Base-by-base conservation (phyloP, 2,113 vertebrate genomes). In the Ochotona curzoniae region DNA sequence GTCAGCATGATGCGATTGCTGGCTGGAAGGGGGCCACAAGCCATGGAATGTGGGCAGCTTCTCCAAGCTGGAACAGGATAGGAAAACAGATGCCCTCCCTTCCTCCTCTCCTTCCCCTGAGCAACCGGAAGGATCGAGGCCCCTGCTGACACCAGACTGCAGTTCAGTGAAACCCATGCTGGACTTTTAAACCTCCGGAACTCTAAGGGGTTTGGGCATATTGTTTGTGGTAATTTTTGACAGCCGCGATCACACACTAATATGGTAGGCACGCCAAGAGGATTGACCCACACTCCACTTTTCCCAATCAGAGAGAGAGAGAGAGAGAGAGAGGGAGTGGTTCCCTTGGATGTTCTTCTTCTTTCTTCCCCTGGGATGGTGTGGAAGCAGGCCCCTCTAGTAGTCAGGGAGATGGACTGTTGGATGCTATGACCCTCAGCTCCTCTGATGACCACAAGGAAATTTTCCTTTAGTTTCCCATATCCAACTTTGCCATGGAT, bases 11-110 rank as follows among this genome's bases (percentile, higher is more conserved):
- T 86, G 67, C 51, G 3, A 35, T 69, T 91, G 83, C 80, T 90
- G 35, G 87, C 83, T 93, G 91, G 91, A 95, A 91, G 57, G 83
- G 32, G 93, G 87, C 88, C 94, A 89, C 75, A 21, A 92, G 89
- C 94, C 91, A 70, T 54, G 84, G 87, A 66, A 73, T 94, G 51
- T 30, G 17, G 83, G 91, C 71, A 28, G 89, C 75, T 57, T 74
- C 71, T 74, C 60, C 91, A 94, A 88, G 8, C 66, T 76, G 78
- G 83, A 76, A 90, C 73, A 90, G 86, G 64, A 54, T 51, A 78
- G 81, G 63, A 87, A 44, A 79, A 57, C n/a, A 54, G 80, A 74
- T 95, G 87, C 38, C 38, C 38, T 44, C 38, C 38, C 38, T 44
- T 44, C 38, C 38, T 44, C 38, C 54, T n/a, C 38, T 44, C 38